phyloP scores from a whole-genome alignment of 2,888 invertebrate genomes.

The Trichogramma dendrolimi region DNA sequence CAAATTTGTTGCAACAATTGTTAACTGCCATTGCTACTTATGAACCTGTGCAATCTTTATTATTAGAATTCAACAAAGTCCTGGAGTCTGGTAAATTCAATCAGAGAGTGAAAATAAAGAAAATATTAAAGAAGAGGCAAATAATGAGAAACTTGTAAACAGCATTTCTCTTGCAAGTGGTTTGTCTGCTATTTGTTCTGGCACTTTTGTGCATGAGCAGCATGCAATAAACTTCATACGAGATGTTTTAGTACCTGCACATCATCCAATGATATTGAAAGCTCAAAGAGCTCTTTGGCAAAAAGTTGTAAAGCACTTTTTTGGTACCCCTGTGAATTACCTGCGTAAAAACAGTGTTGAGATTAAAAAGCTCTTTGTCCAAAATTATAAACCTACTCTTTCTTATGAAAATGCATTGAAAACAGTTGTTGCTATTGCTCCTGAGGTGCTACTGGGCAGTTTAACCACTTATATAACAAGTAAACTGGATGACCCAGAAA shows the following conservation, averaged over 20 bases:
- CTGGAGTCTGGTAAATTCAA: conserved; percentile 63
- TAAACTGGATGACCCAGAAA: conserved; percentile 62
- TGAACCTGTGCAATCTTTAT: conserved; percentile 60
- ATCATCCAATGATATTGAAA: conserved; percentile 67
- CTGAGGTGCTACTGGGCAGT: conserved; percentile 63
- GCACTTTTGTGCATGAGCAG: conserved; percentile 48
- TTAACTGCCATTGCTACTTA: conserved; percentile 61
- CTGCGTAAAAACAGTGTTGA: conserved; percentile 58
- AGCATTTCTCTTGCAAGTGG: conserved; percentile 59
- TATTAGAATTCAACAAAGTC: conserved; percentile 64
- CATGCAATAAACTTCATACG: conserved; percentile 59
- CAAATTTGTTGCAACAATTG: conserved; percentile 60
- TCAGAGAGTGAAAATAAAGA: conserved; percentile 48
- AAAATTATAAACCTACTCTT: conserved; percentile 55
- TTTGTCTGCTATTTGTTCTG: conserved; percentile 57
- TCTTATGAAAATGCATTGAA: conserved; percentile 70
- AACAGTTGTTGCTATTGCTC: conserved; percentile 63
- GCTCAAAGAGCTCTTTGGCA: conserved; percentile 66
- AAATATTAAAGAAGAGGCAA: conserved; percentile 48
- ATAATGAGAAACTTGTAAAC: conserved; percentile 51
- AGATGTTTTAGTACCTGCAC: conserved; percentile 67
- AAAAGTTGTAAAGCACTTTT: conserved; percentile 59
- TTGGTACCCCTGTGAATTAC: conserved; percentile 58
- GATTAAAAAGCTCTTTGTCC: conserved; percentile 62
- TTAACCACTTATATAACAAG: conserved; percentile 61